Percentiles rank a stretch among this genome's conserved stretches.
Conservation (phyloP, 2,888 invertebrate genomes). For the Drosophila paucipuncta region DNA sequence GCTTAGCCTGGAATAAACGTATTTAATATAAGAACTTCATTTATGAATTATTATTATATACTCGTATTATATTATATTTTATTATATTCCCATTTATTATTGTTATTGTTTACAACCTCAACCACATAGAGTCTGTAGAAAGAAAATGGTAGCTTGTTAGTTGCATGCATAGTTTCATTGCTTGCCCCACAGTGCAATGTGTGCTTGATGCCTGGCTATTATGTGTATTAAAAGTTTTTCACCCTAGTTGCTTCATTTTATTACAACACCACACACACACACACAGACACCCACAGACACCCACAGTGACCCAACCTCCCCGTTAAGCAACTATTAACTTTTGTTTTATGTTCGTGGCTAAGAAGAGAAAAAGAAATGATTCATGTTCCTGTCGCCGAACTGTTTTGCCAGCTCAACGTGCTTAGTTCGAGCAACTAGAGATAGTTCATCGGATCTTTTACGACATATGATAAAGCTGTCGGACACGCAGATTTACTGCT, state of each 20-base stretch:
- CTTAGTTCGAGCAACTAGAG: slow-evolving; percentile 4
- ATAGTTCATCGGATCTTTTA: slow-evolving; percentile 3
- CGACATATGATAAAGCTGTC: slow-evolving; percentile 5
- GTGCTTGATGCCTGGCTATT: slow-evolving; percentile 69
- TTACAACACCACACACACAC: slow-evolving; percentile 61
- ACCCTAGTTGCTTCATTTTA: slow-evolving; percentile 72
- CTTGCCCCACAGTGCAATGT: slow-evolving; percentile 29
- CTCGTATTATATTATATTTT: background rate
- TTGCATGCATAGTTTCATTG: background rate
- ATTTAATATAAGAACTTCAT: no score
- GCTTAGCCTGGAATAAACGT: no score
- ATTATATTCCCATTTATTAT: background rate
- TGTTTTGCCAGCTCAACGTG: slow-evolving; percentile 38
- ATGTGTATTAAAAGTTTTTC: slow-evolving; percentile 80
- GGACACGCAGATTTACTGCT: slow-evolving; percentile 10
- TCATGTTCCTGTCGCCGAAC: slow-evolving; percentile 52
- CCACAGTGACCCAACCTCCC: slow-evolving; percentile 7
- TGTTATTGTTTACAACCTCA: background rate
- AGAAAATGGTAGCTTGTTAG: background rate
- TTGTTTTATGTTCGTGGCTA: slow-evolving; percentile 69
- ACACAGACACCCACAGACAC: slow-evolving; percentile 25
- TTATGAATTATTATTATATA: background rate
- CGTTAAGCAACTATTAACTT: slow-evolving; percentile 71
- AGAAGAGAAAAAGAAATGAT: slow-evolving; percentile 51
- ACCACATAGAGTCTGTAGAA: background rate